Percentiles rank a stretch among this genome's conserved stretches.
Conservation (phyloP, 2,888 invertebrate genomes). For the Eledone cirrhosa region DNA sequence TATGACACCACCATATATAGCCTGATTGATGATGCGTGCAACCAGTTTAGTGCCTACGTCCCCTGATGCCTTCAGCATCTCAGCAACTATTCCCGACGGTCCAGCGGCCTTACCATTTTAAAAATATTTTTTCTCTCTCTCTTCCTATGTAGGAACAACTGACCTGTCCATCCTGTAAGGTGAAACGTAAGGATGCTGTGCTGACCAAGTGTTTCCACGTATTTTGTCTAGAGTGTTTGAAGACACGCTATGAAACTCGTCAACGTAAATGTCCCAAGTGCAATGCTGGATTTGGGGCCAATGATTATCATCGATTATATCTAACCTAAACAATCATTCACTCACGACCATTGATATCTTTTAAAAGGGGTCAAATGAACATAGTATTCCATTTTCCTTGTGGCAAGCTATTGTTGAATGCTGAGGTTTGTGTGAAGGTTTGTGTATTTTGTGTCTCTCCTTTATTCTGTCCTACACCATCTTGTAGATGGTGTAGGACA, state of each 20-base stretch:
- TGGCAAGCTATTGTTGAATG: too few relatives aligned
- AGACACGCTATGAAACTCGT: constrained; percentile 96
- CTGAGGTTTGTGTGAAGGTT: too few relatives aligned
- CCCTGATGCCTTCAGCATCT: too few relatives aligned
- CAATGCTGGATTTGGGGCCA: constrained; percentile 98
- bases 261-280: constrained; percentile 99
- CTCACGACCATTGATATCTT: not conserved
- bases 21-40: too few relatives aligned
- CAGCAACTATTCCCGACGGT: too few relatives aligned
- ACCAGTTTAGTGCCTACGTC: too few relatives aligned
- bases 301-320: constrained; percentile 98
- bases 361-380: not conserved
- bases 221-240: constrained; percentile 98
- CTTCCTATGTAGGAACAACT: constrained; percentile 78
- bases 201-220: constrained; percentile 99
- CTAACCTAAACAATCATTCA: constrained; percentile 67
- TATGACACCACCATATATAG: too few relatives aligned
- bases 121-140: constrained; percentile 3
- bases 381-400: too few relatives aligned
- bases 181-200: constrained; percentile 96
- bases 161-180: constrained; percentile 97
- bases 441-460: too few relatives aligned
- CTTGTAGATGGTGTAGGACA: too few relatives aligned
- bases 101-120: too few relatives aligned
- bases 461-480: too few relatives aligned